These are phyloP conservation scores for Trichogramma evanescens DNA, from an alignment of 2,888 invertebrate species.

Conservation along the genomic window DNA sequence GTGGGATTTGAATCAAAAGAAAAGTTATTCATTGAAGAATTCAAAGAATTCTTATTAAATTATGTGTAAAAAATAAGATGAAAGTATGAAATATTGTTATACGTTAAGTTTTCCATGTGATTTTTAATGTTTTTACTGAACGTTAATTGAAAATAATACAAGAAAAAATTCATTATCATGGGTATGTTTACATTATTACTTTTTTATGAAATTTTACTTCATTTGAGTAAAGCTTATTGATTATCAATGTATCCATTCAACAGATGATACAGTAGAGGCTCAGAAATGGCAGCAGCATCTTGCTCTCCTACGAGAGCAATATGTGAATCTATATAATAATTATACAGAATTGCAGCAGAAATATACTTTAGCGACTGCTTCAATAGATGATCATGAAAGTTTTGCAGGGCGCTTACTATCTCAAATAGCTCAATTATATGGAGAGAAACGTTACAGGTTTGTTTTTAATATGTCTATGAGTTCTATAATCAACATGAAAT, in stretches of 20 bases:
- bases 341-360: slow-evolving; percentile 78
- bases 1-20: too few species aligned
- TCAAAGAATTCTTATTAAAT: too few species aligned
- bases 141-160: too few species aligned
- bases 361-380: slow-evolving; percentile 70
- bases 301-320: slow-evolving; percentile 78
- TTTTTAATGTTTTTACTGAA: too few species aligned
- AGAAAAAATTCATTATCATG: too few species aligned
- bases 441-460: slow-evolving; percentile 65
- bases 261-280: slow-evolving; percentile 39
- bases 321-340: slow-evolving; percentile 77
- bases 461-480: background rate
- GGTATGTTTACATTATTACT: too few species aligned
- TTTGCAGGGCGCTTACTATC: slow-evolving; percentile 68
- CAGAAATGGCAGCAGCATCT: slow-evolving; percentile 70
- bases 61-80: too few species aligned
- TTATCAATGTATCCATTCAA: background rate
- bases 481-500: background rate
- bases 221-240: too few species aligned
- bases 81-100: too few species aligned
- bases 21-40: too few species aligned
- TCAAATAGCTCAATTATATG: slow-evolving; percentile 75
- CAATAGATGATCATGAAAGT: slow-evolving; percentile 65
- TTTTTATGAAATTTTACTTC: too few species aligned
- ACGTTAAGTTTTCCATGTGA: too few species aligned